Percentiles rank a stretch among this genome's conserved stretches.
Evolutionary conservation across 2,797 vertebrate genomes (phyloP).

Genomic region (Hippoglossus hippoglossus): DNA sequence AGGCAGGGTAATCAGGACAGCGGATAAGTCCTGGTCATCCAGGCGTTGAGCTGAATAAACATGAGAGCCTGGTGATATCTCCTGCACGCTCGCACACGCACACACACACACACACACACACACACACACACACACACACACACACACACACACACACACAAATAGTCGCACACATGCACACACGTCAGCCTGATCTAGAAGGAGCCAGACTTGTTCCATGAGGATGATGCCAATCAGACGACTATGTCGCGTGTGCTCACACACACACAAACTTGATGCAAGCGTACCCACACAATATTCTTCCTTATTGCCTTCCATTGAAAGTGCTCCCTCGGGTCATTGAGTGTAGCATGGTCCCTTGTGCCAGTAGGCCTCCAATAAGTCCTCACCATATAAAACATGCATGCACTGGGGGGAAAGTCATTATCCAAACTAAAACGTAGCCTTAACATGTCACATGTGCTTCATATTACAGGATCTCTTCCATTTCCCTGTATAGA

Average conservation of each 20-base stretch:
- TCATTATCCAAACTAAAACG: constrained; percentile 53
- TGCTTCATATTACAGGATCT: constrained; percentile 59
- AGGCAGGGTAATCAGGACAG: constrained; percentile 83
- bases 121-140: constrained; percentile 43
- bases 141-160: constrained; percentile 39
- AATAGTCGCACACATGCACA: constrained; percentile 63
- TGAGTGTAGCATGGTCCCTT: constrained; percentile 66
- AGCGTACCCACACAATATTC: constrained; percentile 41
- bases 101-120: constrained; percentile 52
- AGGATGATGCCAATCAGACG: constrained; percentile 79
- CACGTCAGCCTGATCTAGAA: constrained; percentile 64
- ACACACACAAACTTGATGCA: constrained; percentile 22
- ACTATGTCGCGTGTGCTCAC: constrained; percentile 33
- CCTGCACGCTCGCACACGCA: constrained; percentile 55
- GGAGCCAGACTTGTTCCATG: constrained; percentile 70
- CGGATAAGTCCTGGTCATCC: constrained; percentile 82
- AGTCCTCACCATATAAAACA: constrained; percentile 59
- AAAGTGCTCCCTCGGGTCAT: constrained; percentile 57
- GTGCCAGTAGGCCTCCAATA: constrained; percentile 67
- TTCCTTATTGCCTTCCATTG: constrained; percentile 50
- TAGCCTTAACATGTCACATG: constrained; percentile 54
- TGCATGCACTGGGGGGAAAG: constrained; percentile 36
- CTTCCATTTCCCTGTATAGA: constrained; percentile 17
- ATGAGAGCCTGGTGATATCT: constrained; percentile 78
- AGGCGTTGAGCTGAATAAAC: constrained; percentile 85